Evolutionary conservation across 2,113 vertebrate species (phyloP).

Genomic region (Trachemys scripta): DNA sequence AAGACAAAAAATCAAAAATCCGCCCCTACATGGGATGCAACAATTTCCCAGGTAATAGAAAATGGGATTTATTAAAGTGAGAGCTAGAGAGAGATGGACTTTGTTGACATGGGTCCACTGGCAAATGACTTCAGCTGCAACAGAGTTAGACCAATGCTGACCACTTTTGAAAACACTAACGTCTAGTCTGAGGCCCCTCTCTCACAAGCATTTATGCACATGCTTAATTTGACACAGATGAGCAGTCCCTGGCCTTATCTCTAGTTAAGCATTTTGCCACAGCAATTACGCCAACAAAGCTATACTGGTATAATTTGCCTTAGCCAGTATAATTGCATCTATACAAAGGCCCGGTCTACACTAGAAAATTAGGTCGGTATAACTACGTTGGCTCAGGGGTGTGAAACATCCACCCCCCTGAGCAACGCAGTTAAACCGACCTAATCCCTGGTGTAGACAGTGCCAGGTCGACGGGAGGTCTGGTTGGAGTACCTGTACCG

Average conservation of each 20-base stretch:
- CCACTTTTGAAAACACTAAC: background rate
- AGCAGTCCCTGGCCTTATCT: background rate
- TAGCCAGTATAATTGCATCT: background rate
- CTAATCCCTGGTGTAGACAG: background rate
- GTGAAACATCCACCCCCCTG: no score
- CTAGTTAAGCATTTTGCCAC: background rate
- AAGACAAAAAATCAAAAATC: background rate
- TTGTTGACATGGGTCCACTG: background rate
- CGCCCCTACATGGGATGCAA: background rate
- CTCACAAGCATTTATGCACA: background rate
- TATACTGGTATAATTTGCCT: background rate
- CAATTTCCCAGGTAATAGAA: background rate
- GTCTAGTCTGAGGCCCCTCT: background rate
- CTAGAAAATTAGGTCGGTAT: background rate
- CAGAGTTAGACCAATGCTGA: background rate
- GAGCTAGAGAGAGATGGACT: background rate
- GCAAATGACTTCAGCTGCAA: background rate
- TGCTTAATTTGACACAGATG: background rate
- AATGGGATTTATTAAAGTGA: background rate
- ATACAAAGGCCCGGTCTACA: conserved; percentile 1
- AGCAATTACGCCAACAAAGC: background rate
- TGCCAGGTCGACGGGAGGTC: background rate
- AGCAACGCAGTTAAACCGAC: no score
- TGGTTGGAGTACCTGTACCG: background rate
- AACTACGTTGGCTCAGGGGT: no score